These are phyloP conservation scores for Xestia rhomboidea DNA, from an alignment of 2,888 invertebrate species.

Conservation along the genomic window DNA sequence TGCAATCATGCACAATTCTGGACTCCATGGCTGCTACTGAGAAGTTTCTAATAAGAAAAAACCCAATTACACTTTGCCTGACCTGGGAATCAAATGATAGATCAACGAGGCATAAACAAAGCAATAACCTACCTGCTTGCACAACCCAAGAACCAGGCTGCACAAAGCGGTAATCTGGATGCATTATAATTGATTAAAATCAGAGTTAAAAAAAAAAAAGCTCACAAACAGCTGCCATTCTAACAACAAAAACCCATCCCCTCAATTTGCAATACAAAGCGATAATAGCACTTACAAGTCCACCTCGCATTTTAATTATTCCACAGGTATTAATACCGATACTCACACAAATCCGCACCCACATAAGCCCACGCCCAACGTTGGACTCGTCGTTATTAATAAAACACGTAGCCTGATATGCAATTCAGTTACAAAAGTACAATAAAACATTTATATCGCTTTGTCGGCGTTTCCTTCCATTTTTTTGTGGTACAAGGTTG, in stretches of 20 bases:
- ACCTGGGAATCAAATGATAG: neutral
- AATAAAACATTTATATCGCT: conserved; percentile 77
- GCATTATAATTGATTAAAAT: neutral
- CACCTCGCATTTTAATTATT: conserved; percentile 47
- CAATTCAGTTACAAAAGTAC: conserved; percentile 73
- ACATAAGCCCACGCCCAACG: conserved; percentile 45
- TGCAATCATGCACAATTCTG: neutral
- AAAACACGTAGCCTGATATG: conserved; percentile 69
- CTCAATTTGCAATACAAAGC: conserved; percentile 38
- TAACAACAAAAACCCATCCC: neutral
- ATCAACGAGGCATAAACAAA: neutral
- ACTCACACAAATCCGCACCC: conserved; percentile 35
- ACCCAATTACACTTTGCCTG: neutral
- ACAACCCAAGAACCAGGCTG: neutral
- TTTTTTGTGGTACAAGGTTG: conserved; percentile 60
- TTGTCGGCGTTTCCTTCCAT: conserved; percentile 71
- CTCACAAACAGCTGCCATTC: neutral
- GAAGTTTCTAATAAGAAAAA: neutral
- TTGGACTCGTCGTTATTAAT: conserved; percentile 59
- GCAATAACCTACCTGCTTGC: neutral
- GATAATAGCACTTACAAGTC: conserved; percentile 23
- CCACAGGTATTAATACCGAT: conserved; percentile 51
- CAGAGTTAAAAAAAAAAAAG: neutral
- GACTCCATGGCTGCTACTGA: neutral
- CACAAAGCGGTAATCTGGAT: neutral